Base-by-base conservation (phyloP, 2,888 invertebrate genomes). In the Cartodere bifasciata region DNA sequence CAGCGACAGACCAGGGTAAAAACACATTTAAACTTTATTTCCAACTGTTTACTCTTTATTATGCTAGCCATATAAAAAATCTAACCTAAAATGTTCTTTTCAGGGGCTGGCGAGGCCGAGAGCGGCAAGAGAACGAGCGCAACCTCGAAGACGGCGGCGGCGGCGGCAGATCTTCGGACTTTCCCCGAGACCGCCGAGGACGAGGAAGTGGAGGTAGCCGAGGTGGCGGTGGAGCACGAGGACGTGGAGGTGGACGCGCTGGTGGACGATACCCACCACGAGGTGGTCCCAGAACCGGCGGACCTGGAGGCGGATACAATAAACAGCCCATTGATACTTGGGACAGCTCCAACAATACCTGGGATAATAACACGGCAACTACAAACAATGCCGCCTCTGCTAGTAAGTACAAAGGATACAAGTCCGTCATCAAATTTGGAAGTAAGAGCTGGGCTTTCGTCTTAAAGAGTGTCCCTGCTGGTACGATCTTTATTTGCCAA, bases 311-410 rank as follows among this genome's bases (percentile, higher is more conserved):
- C n/a, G n/a, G n/a, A n/a, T 54, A 53, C 41, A 50, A 50, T 37
- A 49, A 49, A 23, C n/a, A n/a, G n/a, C 56, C 59, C 1, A 68
- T 70, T 16, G 70, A 70, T 35, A 60, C 68, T n/a, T 70, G 69
- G 62, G 73, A 75, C 36, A 72, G 72, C 52, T 57, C 58, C 24
- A 72, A 72, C 25, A 56, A 58, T 46, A 56, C 59, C 22, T 54
- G 52, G 47, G 53, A 56, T 32, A 55, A 53, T 32, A 50, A 46
- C 27, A 52, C 51, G 2, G 46, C 43, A 6, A 30, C 38, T 22
- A 39, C 20, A 20, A 20, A 20, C n/a, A n/a, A n/a, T n/a, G n/a
- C n/a, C n/a, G n/a, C n/a, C n/a, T n/a, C n/a, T n/a, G n/a, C n/a
- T n/a, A n/a, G n/a, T n/a, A n/a, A n/a, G n/a, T n/a, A n/a, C n/a